A percentile compares a stretch with the other conserved stretches of the same genome.
Conservation (phyloP, 2,797 vertebrate species). For the Phylloscopus collybita region DNA sequence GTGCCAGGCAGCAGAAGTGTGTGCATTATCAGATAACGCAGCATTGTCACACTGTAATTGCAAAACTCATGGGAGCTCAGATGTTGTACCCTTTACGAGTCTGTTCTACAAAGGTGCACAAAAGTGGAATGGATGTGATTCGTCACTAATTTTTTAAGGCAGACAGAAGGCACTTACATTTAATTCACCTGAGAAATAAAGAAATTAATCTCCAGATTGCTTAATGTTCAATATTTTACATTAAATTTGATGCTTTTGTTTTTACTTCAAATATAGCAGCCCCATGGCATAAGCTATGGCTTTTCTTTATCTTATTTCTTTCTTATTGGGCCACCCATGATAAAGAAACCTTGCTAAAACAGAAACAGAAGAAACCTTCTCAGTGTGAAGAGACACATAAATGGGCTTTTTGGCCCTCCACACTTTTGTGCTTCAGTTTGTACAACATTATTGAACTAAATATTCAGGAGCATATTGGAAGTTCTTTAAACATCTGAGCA, state of each 20-base stretch:
- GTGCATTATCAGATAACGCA: neutral
- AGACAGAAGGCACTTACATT: neutral
- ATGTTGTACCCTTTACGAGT: neutral
- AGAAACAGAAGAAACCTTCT: neutral
- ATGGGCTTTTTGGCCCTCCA: neutral
- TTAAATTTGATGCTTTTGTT: neutral
- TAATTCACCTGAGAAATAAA: neutral
- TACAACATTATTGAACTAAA: neutral
- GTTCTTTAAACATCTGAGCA: neutral
- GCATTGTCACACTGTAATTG: neutral
- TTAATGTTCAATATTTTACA: neutral
- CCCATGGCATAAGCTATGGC: neutral
- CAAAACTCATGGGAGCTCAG: neutral
- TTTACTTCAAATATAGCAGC: neutral
- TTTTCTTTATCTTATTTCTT: neutral
- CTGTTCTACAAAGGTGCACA: neutral
- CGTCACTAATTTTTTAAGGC: neutral
- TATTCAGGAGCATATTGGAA: neutral
- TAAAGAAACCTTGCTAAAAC: neutral
- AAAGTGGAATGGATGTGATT: neutral
- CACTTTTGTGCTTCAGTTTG: neutral
- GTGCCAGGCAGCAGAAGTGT: neutral
- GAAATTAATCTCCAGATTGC: neutral
- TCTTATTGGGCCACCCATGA: neutral
- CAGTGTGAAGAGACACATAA: neutral